phyloP scores from a whole-genome alignment of 2,888 invertebrate species.

The Chloroclysta siterata region DNA sequence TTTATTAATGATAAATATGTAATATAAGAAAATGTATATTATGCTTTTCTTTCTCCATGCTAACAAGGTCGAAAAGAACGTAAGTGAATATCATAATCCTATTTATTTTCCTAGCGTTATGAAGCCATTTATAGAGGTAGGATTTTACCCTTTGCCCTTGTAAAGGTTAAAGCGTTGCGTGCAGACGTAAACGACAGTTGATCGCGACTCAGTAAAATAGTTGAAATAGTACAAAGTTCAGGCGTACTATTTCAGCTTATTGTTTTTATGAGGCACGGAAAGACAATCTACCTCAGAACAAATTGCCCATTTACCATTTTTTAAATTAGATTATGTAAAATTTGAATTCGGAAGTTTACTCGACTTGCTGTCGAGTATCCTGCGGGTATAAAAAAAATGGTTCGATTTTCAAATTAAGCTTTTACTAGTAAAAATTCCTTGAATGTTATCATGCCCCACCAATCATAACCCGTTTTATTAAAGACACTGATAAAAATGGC shows the following conservation, averaged over 20 bases:
- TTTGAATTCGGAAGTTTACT: neutral
- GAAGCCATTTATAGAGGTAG: constrained; percentile 7
- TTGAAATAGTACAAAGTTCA: constrained; percentile 14
- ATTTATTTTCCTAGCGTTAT: constrained; percentile 14
- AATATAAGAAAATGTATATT: neutral
- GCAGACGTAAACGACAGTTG: constrained; percentile 21
- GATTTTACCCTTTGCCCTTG: constrained; percentile 17
- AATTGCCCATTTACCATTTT: neutral
- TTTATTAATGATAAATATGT: no score
- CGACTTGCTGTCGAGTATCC: neutral
- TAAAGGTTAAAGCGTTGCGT: constrained; percentile 28
- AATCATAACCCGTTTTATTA: no score
- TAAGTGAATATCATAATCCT: constrained; percentile 46
- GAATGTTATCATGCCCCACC: no score
- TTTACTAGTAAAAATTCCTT: no score
- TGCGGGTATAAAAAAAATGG: no score
- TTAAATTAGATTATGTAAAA: neutral
- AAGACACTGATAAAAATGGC: no score
- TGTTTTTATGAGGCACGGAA: constrained; percentile 19
- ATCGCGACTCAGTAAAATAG: constrained; percentile 13
- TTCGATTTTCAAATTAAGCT: no score
- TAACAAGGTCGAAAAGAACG: constrained; percentile 58
- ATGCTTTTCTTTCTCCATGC: constrained; percentile 50
- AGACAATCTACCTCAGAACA: constrained; percentile 1
- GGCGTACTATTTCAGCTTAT: constrained; percentile 8